Evolutionary conservation across 2,888 invertebrate species (phyloP), one percentile per base, ranked within the genome.

Genomic region (Cerceris rybyensis): DNA sequence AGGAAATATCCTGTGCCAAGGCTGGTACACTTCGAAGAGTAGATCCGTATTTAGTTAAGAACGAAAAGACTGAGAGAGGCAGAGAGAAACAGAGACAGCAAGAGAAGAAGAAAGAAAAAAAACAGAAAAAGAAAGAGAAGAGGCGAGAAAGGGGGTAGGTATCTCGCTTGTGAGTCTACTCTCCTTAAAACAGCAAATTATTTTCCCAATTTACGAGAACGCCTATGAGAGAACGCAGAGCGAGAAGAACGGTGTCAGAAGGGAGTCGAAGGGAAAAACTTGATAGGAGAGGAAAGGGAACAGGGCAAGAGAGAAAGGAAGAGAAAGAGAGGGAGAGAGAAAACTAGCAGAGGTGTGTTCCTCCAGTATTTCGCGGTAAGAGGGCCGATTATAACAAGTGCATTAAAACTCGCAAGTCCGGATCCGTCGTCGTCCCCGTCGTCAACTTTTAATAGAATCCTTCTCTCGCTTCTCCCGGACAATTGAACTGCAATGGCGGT

Each of bases 401-500:
- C 88, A 90, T 90, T 90, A 88, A 90, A 90, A 89, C 88, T 89
- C 88, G 82, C 86, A 86, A 88, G 86, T 87, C 85, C 82, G 84
- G 82, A 81, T 82, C 77, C 79, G 79, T 78, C 84, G 79, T 66
- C 78, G 80, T 84, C 75, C 69, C 68, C 85, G 83, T 83, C 88
- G 86, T 88, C 88, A 89, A 89, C 88, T 90, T 90, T 90, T 90
- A 90, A 90, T 90, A 88, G 89, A 88, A 88, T 89, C 88, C 86
- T 83, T 88, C 81, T 80, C 79, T 84, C 70, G 75, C 79, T 83
- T 80, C 80, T 84, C 81, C 78, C 82, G 86, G 82, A 88, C 88
- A 88, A 89, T 89, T 86, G 88, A 88, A 81, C 85, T 80, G 79
- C 76, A 76, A 82, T 73, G 82, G 75, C 76, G 58, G 77, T 70